Conservation (phyloP, 2,888 invertebrate species). For the Andrena minutula region DNA sequence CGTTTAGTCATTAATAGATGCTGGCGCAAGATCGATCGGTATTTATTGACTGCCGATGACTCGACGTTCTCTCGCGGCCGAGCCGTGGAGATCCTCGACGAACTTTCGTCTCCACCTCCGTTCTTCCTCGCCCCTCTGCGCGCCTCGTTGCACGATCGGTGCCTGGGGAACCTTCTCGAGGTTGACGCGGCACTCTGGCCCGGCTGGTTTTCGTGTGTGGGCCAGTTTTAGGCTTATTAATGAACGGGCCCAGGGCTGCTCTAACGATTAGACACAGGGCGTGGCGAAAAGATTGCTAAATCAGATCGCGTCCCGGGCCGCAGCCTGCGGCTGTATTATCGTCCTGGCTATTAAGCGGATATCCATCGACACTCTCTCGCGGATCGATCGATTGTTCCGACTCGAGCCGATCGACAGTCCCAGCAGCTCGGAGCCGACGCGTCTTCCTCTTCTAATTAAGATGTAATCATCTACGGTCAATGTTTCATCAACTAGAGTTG, state of each 20-base stretch:
- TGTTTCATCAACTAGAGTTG: not conserved
- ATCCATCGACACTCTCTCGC: conserved; percentile 18
- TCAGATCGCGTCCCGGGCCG: conserved; percentile 72
- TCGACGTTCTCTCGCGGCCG: conserved; percentile 77
- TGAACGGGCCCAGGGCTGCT: conserved; percentile 79
- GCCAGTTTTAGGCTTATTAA: conserved; percentile 82
- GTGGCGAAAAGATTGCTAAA: conserved; percentile 84
- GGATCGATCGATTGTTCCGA: conserved; percentile 22
- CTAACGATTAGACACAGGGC: conserved; percentile 83
- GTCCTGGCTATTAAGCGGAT: conserved; percentile 45
- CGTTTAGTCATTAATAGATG: conserved; percentile 79
- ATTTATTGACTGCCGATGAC: conserved; percentile 84
- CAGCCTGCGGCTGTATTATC: conserved; percentile 49
- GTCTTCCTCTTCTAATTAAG: conserved; percentile 29
- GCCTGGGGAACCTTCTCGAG: conserved; percentile 27
- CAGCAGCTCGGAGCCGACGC: not conserved
- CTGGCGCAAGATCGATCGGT: conserved; percentile 81
- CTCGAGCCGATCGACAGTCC: conserved; percentile 16
- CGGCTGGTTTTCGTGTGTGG: conserved; percentile 78
- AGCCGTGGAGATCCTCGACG: conserved; percentile 55
- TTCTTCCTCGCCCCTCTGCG: conserved; percentile 11
- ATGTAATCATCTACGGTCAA: not conserved
- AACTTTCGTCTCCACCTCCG: conserved; percentile 50
- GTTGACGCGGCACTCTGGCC: conserved; percentile 39
- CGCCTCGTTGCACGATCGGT: conserved; percentile 4